phyloP scores from a whole-genome alignment of 2,888 invertebrate genomes.

The Hyppa rectilinea region DNA sequence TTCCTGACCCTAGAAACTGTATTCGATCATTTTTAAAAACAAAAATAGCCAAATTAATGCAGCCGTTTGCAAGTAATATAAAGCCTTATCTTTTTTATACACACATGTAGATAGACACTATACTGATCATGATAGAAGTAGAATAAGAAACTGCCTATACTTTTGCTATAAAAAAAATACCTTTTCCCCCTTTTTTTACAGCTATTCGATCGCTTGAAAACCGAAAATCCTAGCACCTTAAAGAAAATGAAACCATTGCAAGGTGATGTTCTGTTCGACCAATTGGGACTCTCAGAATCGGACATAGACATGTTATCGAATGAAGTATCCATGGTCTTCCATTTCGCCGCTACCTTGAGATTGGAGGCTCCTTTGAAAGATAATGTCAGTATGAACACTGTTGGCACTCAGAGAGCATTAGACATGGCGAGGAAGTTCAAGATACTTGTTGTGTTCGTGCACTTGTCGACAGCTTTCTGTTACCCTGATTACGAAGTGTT shows the following conservation, averaged over 20 bases:
- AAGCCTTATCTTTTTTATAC: too few relatives aligned
- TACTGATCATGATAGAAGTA: too few relatives aligned
- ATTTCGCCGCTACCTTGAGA: constrained; percentile 97
- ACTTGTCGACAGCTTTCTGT: constrained; percentile 98
- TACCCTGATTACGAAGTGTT: constrained; percentile 94
- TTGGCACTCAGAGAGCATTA: constrained; percentile 95
- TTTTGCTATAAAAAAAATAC: too few relatives aligned
- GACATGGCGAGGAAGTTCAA: constrained; percentile 94
- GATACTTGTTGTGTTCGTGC: constrained; percentile 94
- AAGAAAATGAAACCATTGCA: constrained; percentile 94
- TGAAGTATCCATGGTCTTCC: constrained; percentile 95
- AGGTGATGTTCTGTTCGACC: constrained; percentile 93
- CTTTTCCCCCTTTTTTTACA: too few relatives aligned
- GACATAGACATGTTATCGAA: constrained; percentile 91
- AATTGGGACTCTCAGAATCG: constrained; percentile 91
- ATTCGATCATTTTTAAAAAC: background rate
- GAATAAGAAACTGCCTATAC: background rate
- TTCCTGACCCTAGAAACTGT: background rate
- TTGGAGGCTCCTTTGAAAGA: constrained; percentile 97
- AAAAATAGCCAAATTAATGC: background rate
- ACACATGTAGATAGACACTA: too few relatives aligned
- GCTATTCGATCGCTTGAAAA: constrained; percentile 93
- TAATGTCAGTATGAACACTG: constrained; percentile 97
- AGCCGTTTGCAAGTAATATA: background rate
- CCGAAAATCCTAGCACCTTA: constrained; percentile 91